Base-by-base conservation (phyloP, 2,888 invertebrate genomes). In the Barypeithes pellucidus region DNA sequence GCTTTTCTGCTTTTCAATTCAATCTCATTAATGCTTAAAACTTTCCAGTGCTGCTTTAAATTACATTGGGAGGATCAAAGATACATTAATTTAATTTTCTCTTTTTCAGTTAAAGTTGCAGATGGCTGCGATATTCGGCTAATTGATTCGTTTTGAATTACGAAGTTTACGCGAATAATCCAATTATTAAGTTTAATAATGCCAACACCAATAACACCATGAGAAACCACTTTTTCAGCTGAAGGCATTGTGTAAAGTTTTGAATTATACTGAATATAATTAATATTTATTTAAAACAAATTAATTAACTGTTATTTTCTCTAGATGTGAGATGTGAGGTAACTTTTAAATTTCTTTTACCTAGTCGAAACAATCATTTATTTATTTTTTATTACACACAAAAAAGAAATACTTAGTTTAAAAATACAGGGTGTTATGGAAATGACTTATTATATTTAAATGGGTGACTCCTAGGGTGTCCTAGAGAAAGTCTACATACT, bases 21-120 rank as follows among this genome's bases (percentile, higher is more conserved):
- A 63, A 63, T 63, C 63, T 62, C 63, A 50, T 63, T 63, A 63
- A 63, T 33, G 47, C 45, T 33, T 33, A 33, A 63, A 63, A 63
- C 33, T 63, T 63, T 63, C 50, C 50, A 33, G 43, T 45, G 36
- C 45, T 43, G 45, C 29, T 29, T 62, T 45, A 63, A 63, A 63
- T 63, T 63, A 63, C 47, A 63, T 63, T n/a, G 54, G 66, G 43
- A 66, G 39, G 50, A 52, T 66, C 66, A 66, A 66, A 66, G 66
- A 52, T 54, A 57, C 66, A 66, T 66, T 66, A 47, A 66, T 66
- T 52, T 43, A 52, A 66, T 66, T 66, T 66, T 66, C 54, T 18
- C 54, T 66, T 54, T 54, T 66, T 47, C 50, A 33, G 14, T 18
- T 20, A 50, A 52, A 39, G 36, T 65, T 66, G 52, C 52, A 66